Conservation (phyloP, 1,140 invertebrate genomes). For the Eubasilissa regina region DNA sequence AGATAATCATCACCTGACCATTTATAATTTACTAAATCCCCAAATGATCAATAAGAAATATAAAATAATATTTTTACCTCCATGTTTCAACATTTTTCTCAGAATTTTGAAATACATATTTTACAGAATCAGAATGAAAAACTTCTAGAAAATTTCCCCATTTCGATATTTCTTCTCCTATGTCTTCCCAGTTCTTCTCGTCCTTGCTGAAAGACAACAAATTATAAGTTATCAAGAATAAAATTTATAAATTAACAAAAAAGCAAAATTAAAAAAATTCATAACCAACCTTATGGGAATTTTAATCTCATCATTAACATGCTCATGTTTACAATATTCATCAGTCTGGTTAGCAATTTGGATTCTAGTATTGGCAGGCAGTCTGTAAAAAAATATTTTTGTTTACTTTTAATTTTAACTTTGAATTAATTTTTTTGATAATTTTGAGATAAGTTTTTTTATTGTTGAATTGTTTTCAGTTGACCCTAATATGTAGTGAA, state of each 20-base stretch:
- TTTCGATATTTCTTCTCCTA: constrained; percentile 51
- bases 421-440: constrained; percentile 16
- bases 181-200: constrained; percentile 52
- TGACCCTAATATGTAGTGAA: too few species aligned
- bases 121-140: constrained; percentile 48
- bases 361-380: constrained; percentile 51
- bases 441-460: too few species aligned
- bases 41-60: too few species aligned
- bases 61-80: constrained; percentile 39
- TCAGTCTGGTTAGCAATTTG: constrained; percentile 55
- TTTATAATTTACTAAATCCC: too few species aligned
- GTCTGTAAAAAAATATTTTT: constrained; percentile 46
- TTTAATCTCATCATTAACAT: constrained; percentile 39
- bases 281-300: neutral
- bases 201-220: constrained; percentile 42
- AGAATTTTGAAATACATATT: constrained; percentile 6
- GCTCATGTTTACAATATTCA: constrained; percentile 56
- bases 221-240: neutral
- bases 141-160: constrained; percentile 57
- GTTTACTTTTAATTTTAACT: constrained; percentile 15
- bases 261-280: too few species aligned
- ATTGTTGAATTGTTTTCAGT: too few species aligned
- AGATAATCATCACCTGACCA: too few species aligned
- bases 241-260: too few species aligned
- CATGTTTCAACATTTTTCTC: constrained; percentile 10